Conservation (phyloP, 2,888 invertebrate species). For the Euclidia mi region DNA sequence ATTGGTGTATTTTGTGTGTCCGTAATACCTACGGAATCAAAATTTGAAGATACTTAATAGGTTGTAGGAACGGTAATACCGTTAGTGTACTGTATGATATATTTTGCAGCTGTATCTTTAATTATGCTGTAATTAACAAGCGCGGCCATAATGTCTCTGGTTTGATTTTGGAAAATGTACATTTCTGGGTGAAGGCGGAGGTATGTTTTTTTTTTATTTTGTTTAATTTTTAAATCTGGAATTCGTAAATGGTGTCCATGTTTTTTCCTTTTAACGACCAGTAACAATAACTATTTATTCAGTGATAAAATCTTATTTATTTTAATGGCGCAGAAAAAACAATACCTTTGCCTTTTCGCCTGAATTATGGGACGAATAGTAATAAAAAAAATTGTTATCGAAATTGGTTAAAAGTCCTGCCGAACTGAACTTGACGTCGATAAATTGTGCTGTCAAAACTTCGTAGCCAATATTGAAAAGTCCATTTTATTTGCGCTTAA, state of each 20-base stretch:
- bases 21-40: slow-evolving; percentile 43
- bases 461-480: slow-evolving; percentile 34
- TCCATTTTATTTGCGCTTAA: slow-evolving; percentile 35
- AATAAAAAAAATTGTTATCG: slow-evolving; percentile 72
- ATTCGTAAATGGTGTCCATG: background rate
- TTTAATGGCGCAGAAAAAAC: slow-evolving; percentile 7
- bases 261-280: background rate
- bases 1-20: slow-evolving; percentile 29
- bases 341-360: slow-evolving; percentile 64
- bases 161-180: slow-evolving; percentile 68
- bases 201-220: slow-evolving; percentile 29
- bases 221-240: background rate
- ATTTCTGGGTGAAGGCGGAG: slow-evolving; percentile 63
- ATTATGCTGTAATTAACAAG: slow-evolving; percentile 71
- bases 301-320: background rate
- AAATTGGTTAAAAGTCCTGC: slow-evolving; percentile 57
- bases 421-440: slow-evolving; percentile 9
- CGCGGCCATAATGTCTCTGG: slow-evolving; percentile 81
- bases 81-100: slow-evolving; percentile 74
- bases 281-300: background rate
- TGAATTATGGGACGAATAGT: slow-evolving; percentile 71
- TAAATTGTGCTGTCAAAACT: slow-evolving; percentile 33
- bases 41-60: slow-evolving; percentile 73
- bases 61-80: slow-evolving; percentile 65
- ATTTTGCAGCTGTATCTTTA: slow-evolving; percentile 82